phyloP scores from a whole-genome alignment of 2,888 invertebrate genomes.

The Apodemia hepburni region DNA sequence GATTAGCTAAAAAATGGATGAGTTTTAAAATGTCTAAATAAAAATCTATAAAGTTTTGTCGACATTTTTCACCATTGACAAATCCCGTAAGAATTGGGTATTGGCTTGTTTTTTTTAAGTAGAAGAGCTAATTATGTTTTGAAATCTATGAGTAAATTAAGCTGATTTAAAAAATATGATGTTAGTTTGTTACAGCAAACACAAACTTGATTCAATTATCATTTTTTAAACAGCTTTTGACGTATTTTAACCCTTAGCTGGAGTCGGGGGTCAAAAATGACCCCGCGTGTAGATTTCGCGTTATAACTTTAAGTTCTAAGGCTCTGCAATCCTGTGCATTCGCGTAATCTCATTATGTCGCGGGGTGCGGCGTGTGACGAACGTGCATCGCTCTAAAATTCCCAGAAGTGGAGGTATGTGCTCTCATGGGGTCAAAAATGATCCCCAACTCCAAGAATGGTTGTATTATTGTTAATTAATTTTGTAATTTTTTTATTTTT shows the following conservation, averaged over 20 bases:
- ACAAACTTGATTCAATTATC: too few species aligned
- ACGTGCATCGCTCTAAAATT: neutral
- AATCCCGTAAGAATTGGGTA: too few species aligned
- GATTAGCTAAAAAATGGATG: too few species aligned
- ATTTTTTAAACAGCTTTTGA: too few species aligned
- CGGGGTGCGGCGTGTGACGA: neutral
- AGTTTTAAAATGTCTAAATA: too few species aligned
- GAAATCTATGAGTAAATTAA: too few species aligned
- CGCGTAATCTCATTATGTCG: neutral
- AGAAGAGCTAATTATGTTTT: too few species aligned
- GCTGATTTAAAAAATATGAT: too few species aligned
- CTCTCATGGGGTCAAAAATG: slow-evolving; percentile 2
- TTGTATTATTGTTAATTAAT: slow-evolving; percentile 3
- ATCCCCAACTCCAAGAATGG: neutral
- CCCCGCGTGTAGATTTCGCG: neutral
- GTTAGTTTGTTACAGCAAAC: too few species aligned
- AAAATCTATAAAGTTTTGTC: too few species aligned
- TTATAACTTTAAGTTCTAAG: slow-evolving; percentile 2
- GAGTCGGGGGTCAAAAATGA: neutral
- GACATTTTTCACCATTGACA: too few species aligned
- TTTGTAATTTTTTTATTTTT: neutral
- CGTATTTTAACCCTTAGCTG: neutral
- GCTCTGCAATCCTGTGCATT: neutral
- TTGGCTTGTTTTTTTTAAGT: too few species aligned
- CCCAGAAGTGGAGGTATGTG: slow-evolving; percentile 1